Evolutionary conservation across 2,888 invertebrate genomes (phyloP).

Genomic region (Apoda limacodes): DNA sequence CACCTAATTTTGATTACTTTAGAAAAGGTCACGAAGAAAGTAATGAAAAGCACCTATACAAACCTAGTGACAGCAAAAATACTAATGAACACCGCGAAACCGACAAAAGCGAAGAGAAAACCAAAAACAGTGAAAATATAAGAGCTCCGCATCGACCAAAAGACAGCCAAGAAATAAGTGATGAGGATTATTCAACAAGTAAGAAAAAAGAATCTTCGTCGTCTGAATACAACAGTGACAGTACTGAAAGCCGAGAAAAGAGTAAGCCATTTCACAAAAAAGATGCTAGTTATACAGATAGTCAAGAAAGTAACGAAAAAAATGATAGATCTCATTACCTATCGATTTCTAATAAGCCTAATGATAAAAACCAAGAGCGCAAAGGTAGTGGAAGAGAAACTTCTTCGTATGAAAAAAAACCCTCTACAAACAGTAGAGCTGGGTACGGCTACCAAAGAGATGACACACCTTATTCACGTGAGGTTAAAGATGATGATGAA

Average conservation of each 20-base stretch:
- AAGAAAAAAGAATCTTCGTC: slow-evolving; percentile 9
- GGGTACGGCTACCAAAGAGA: slow-evolving; percentile 19
- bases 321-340: slow-evolving; percentile 1
- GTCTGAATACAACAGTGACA: slow-evolving; percentile 9
- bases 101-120: slow-evolving; percentile 1
- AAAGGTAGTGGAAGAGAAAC: slow-evolving; percentile 7
- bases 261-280: slow-evolving; percentile 12
- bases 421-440: slow-evolving; percentile 7
- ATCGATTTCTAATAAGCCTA: slow-evolving; percentile 3
- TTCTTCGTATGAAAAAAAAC: slow-evolving; percentile 2
- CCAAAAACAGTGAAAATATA: slow-evolving; percentile 2
- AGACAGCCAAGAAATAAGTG: slow-evolving; percentile 21
- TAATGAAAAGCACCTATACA: slow-evolving; percentile 13
- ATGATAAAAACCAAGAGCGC: slow-evolving; percentile 5
- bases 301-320: slow-evolving; percentile 13
- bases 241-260: slow-evolving; percentile 10
- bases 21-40: slow-evolving; percentile 11
- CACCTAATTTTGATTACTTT: too few species aligned
- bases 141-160: too few species aligned
- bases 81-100: slow-evolving; percentile 6
- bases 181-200: slow-evolving; percentile 16
- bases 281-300: slow-evolving; percentile 15
- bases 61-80: slow-evolving; percentile 13
- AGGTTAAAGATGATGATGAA: slow-evolving; percentile 12
- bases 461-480: slow-evolving; percentile 7